A percentile compares a stretch with the other conserved stretches of the same genome.
These are phyloP conservation scores for Lithodes maja DNA, from an alignment of 2,888 invertebrate genomes.

Conservation along the genomic window DNA sequence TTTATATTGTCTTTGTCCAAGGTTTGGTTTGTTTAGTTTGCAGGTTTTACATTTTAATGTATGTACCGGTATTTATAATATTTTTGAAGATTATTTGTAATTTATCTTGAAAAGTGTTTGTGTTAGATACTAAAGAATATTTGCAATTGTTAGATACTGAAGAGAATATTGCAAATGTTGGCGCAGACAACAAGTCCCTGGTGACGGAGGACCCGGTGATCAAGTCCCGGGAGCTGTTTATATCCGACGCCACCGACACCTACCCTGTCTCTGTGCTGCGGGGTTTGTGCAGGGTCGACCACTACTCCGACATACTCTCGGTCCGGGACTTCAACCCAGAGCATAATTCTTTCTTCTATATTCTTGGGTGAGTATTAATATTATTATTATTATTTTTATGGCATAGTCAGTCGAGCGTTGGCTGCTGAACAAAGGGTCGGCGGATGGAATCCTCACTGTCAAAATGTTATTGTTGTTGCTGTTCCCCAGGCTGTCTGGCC, in stretches of 20 bases:
- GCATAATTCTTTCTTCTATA: slow-evolving; percentile 78
- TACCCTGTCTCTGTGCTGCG: slow-evolving; percentile 77
- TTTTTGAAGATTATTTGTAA: no score
- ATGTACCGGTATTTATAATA: no score
- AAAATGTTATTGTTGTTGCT: no score
- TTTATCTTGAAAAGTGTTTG: no score
- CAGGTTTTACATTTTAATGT: no score
- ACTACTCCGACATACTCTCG: slow-evolving; percentile 77
- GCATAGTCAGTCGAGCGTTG: no score
- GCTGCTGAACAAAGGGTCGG: no score
- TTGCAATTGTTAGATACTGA: background rate
- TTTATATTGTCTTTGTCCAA: no score
- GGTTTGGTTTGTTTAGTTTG: no score
- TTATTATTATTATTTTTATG: background rate
- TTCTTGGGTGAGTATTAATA: slow-evolving; percentile 73
- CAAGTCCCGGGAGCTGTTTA: slow-evolving; percentile 77
- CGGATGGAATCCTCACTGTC: no score
- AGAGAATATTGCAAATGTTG: background rate
- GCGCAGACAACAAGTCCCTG: slow-evolving; percentile 69
- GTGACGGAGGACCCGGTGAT: slow-evolving; percentile 73
- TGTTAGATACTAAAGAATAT: background rate
- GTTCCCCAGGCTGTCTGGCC: no score
- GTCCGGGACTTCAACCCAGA: slow-evolving; percentile 75
- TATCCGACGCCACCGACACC: slow-evolving; percentile 77
- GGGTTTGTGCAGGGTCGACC: slow-evolving; percentile 78